Base-by-base conservation (phyloP, 2,888 invertebrate species). In the Brachypterus glaber region DNA sequence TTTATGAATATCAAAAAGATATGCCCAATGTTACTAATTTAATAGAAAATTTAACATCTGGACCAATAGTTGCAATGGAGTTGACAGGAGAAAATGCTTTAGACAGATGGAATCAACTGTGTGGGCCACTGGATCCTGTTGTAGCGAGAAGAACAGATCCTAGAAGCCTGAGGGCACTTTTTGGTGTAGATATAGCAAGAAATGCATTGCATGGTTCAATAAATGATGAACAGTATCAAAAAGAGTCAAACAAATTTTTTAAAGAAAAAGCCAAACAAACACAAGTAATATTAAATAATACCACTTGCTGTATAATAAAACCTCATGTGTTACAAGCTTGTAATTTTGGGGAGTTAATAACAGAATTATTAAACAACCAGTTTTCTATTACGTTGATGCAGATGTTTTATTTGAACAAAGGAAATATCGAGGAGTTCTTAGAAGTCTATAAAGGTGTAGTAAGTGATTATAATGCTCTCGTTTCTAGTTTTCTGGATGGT, bases 381-480 rank as follows among this genome's bases (percentile, higher is more conserved):
- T 93, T 85, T 55, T 70, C 74, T 30, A 76, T 95, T 29, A 79
- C 82, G 0, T 89, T 86, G 0, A 68, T 92, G 43, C 80, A 84
- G 62, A 81, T 87, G 76, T 76, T 83, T 49, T 70, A 79, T 42
- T 70, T 95, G 51, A 86, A 84, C 51, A 78, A 79, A 44, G 74
- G 80, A 1, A 86, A 90, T 61, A 88, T 89, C 3, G 86, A 88
- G 52, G 91, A 93, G 61, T 93, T 93, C 66, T 79, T 84, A 56
- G 92, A 93, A 67, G 83, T 93, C 3, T 95, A 95, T 63, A 88
- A 88, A 60, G 91, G 90, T 2, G 85, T 90, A 35, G 73, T 88
- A 24, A 76, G 79, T 1, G 87, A 89, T 51, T 64, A 66, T 38
- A 57, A 86, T 77, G 82, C 80, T 3, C 84, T 93, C 83, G 81